Evolutionary conservation across 2,888 invertebrate species (phyloP).

Genomic region (Amblyteles armatorius): DNA sequence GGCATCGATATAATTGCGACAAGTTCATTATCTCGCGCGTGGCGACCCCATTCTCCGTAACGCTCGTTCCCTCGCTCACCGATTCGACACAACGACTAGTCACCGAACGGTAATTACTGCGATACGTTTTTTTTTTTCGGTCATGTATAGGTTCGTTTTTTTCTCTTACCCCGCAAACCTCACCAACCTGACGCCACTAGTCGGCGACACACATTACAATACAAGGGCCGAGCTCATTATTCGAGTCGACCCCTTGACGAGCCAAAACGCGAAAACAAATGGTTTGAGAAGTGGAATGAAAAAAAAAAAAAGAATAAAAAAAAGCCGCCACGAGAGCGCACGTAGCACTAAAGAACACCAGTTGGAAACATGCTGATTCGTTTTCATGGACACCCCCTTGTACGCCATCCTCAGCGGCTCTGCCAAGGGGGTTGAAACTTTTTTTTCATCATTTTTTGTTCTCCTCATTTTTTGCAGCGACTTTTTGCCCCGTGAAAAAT

Average conservation of each 20-base stretch:
- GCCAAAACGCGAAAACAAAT: conserved; percentile 55
- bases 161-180: conserved; percentile 23
- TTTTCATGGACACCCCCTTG: conserved; percentile 71
- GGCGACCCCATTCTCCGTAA: conserved; percentile 32
- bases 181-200: conserved; percentile 53
- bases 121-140: conserved; percentile 55
- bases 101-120: conserved; percentile 68
- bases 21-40: conserved; percentile 70
- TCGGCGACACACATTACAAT: not conserved
- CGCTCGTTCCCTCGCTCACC: conserved; percentile 45
- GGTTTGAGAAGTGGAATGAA: conserved; percentile 53
- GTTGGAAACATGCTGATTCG: conserved; percentile 75
- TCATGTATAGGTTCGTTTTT: conserved; percentile 19
- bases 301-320: conserved; percentile 50
- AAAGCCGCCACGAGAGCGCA: conserved; percentile 49
- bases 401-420: not conserved
- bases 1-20: conserved; percentile 67
- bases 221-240: conserved; percentile 53
- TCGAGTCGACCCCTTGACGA: conserved; percentile 47
- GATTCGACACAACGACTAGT: conserved; percentile 69
- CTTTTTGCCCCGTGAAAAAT: conserved; percentile 77
- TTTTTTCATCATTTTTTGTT: conserved; percentile 72
- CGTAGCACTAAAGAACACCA: conserved; percentile 51
- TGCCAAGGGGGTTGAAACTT: conserved; percentile 62
- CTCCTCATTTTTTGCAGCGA: conserved; percentile 19